Evolutionary conservation across 2,888 invertebrate species (phyloP).

Genomic region (Eustalomyia histrio): DNA sequence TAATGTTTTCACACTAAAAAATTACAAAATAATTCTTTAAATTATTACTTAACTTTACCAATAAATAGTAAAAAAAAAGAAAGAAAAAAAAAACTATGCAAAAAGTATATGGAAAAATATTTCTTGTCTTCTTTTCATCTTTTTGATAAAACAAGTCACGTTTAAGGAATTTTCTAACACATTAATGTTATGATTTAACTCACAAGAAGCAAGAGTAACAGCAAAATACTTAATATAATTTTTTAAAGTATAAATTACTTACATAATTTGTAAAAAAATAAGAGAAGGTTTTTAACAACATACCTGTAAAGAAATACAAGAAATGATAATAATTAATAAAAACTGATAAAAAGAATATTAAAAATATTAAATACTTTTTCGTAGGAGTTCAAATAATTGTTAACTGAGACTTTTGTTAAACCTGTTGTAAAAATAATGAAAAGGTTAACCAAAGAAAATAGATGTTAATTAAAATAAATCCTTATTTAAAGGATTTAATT

Average conservation of each 20-base stretch:
- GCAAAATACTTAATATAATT: neutral
- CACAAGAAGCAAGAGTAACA: neutral
- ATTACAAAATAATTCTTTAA: constrained; percentile 1
- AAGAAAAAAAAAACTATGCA: neutral
- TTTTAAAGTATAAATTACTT: constrained; percentile 41
- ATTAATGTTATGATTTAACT: constrained; percentile 19
- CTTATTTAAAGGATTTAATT: neutral
- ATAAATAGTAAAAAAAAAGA: neutral
- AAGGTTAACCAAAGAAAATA: neutral
- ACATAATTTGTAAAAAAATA: constrained; percentile 51
- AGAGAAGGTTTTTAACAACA: constrained; percentile 15
- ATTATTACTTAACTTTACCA: constrained; percentile 1
- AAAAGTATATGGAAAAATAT: neutral
- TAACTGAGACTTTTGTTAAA: constrained; percentile 22
- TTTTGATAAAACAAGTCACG: constrained; percentile 38
- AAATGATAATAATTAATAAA: constrained; percentile 32
- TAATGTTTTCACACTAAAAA: constrained; percentile 6
- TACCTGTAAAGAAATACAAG: constrained; percentile 51
- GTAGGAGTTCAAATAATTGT: neutral
- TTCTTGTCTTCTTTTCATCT: neutral
- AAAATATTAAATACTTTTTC: neutral
- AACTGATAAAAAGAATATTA: neutral
- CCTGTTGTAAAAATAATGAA: neutral
- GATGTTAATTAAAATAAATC: neutral
- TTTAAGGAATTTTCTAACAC: constrained; percentile 48